Conservation (phyloP, 2,888 invertebrate species). For the Glyphotaelius pellucidus region DNA sequence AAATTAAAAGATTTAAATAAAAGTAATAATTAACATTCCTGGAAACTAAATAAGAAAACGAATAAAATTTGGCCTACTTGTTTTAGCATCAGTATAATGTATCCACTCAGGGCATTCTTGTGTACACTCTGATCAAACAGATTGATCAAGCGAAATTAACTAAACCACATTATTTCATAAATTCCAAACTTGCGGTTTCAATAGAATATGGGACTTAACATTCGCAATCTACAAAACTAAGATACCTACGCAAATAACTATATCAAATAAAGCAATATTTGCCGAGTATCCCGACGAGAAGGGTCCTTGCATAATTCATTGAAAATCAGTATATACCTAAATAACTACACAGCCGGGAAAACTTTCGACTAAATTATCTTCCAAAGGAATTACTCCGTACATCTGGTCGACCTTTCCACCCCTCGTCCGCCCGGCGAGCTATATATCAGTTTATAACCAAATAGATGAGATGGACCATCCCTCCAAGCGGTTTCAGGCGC, state of each 20-base stretch:
- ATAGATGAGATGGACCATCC: constrained; percentile 39
- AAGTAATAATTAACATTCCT: no score
- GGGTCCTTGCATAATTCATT: constrained; percentile 21
- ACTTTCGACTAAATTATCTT: constrained; percentile 42
- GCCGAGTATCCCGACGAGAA: background rate
- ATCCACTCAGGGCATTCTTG: background rate
- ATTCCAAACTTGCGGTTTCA: background rate
- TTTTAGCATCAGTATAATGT: no score
- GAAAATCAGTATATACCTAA: background rate
- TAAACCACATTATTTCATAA: background rate
- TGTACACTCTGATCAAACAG: background rate
- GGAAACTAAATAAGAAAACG: no score
- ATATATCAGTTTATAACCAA: constrained; percentile 32
- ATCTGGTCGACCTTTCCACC: constrained; percentile 22
- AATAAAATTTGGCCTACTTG: no score
- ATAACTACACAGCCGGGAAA: background rate
- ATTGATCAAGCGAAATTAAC: background rate
- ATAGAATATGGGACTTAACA: background rate
- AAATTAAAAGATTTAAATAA: no score
- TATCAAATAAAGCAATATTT: background rate
- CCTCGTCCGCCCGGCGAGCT: background rate
- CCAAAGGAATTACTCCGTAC: constrained; percentile 32
- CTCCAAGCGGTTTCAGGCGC: constrained; percentile 32
- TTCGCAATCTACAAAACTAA: background rate
- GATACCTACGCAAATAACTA: background rate